Evolutionary conservation across 2,888 invertebrate genomes (phyloP).

Genomic region (Melanchra persicariae): DNA sequence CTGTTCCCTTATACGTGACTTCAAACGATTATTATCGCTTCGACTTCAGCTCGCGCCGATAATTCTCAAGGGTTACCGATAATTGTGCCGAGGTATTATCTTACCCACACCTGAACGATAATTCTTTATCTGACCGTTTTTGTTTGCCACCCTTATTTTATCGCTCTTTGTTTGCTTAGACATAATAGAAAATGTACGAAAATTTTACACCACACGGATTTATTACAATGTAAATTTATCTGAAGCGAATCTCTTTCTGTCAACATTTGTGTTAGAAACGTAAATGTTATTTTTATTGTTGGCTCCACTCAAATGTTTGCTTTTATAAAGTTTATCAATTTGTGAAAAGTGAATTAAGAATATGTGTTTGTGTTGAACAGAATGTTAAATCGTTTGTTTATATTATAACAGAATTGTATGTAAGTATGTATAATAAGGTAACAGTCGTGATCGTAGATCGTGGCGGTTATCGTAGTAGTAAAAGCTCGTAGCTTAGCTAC

Average conservation of each 20-base stretch:
- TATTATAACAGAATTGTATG: not conserved
- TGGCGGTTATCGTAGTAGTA: slow-evolving; percentile 6
- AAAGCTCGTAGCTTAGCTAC: slow-evolving; percentile 40
- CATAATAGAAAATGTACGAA: slow-evolving; percentile 66
- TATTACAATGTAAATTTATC: slow-evolving; percentile 69
- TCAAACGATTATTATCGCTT: slow-evolving; percentile 43
- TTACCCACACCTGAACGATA: slow-evolving; percentile 49
- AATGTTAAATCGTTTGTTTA: slow-evolving; percentile 21
- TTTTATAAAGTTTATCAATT: slow-evolving; percentile 55
- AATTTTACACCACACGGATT: slow-evolving; percentile 65
- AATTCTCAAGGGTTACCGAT: slow-evolving; percentile 59
- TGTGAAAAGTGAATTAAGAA: slow-evolving; percentile 53
- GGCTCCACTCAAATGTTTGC: slow-evolving; percentile 34
- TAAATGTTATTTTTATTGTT: slow-evolving; percentile 58
- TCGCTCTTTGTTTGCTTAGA: slow-evolving; percentile 64
- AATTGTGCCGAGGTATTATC: slow-evolving; percentile 50
- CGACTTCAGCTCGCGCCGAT: slow-evolving; percentile 27
- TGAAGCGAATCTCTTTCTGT: slow-evolving; percentile 65
- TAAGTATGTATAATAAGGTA: not conserved
- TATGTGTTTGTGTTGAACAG: slow-evolving; percentile 34
- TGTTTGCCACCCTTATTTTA: slow-evolving; percentile 57
- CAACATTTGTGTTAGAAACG: slow-evolving; percentile 63
- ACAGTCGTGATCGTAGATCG: not conserved
- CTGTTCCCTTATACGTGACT: slow-evolving; percentile 37
- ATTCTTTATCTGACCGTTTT: slow-evolving; percentile 61